A percentile compares a stretch with the other conserved stretches of the same genome.
Evolutionary conservation across 2,113 vertebrate genomes (phyloP).

Genomic region (Crocuta crocuta): DNA sequence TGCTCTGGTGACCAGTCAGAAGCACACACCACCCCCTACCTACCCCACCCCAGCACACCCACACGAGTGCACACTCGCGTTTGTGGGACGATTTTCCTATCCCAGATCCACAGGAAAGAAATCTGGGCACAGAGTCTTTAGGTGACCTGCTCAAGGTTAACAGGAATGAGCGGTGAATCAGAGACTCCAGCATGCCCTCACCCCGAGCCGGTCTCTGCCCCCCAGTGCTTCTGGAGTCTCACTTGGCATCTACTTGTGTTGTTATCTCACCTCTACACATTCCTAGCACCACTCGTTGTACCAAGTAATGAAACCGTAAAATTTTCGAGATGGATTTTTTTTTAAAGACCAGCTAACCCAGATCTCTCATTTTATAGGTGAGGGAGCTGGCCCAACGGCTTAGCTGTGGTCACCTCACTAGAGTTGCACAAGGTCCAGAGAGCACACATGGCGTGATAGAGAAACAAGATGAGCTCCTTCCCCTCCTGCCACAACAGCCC

Average conservation of each 20-base stretch:
- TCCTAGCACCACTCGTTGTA: neutral
- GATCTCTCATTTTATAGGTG: neutral
- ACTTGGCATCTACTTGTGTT: accelerated
- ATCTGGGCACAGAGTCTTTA: accelerated
- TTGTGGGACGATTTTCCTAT: too few species aligned
- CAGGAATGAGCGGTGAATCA: accelerated
- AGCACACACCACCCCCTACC: accelerated
- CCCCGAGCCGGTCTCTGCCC: neutral
- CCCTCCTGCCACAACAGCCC: neutral
- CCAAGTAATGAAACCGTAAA: neutral
- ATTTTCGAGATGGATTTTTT: neutral
- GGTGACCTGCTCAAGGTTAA: neutral
- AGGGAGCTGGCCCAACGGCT: neutral
- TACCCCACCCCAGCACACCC: accelerated
- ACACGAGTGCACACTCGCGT: accelerated
- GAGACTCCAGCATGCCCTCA: neutral
- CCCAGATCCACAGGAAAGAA: neutral
- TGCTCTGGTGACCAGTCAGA: neutral
- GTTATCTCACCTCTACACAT: neutral
- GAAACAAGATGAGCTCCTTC: neutral
- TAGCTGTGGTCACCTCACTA: accelerated
- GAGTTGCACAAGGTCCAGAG: neutral
- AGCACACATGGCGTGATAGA: neutral
- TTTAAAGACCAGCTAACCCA: neutral
- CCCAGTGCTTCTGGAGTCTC: neutral